phyloP scores from a whole-genome alignment of 2,797 vertebrate genomes.

The Melopsittacus undulatus region DNA sequence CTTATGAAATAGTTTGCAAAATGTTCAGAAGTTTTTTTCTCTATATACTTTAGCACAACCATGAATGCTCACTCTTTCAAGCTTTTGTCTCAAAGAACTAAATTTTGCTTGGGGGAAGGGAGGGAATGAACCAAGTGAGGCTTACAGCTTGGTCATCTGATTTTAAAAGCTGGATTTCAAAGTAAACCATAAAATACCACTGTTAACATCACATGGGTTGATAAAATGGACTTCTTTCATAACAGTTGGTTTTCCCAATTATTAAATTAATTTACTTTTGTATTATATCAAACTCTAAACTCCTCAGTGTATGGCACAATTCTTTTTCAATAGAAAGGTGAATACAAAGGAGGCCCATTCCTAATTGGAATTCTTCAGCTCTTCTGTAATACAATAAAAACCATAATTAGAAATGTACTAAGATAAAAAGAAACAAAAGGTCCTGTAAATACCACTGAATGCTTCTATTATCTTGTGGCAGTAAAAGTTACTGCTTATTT shows the following conservation, averaged over 20 bases:
- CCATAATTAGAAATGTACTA: not conserved
- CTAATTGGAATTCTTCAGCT: not conserved
- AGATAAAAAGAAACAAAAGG: constrained; percentile 53
- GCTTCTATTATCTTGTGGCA: not conserved
- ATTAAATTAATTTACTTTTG: not conserved
- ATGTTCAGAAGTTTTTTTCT: not conserved
- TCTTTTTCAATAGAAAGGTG: not conserved
- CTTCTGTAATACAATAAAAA: constrained; percentile 12
- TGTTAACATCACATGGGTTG: not conserved
- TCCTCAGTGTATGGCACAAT: not conserved
- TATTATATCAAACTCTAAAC: not conserved
- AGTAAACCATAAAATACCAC: not conserved
- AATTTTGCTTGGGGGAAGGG: accelerated
- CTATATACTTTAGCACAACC: not conserved
- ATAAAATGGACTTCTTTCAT: not conserved
- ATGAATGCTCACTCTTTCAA: not conserved
- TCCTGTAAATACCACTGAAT: constrained; percentile 36
- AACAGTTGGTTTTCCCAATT: not conserved
- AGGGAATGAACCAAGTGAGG: not conserved
- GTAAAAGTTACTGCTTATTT: constrained; percentile 27
- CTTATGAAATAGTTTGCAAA: not conserved
- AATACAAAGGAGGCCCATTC: not conserved
- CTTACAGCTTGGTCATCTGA: not conserved
- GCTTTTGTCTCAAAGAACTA: not conserved
- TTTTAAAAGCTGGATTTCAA: not conserved